Evolutionary conservation across 2,888 invertebrate species (phyloP).

Genomic region (Volucella inanis): DNA sequence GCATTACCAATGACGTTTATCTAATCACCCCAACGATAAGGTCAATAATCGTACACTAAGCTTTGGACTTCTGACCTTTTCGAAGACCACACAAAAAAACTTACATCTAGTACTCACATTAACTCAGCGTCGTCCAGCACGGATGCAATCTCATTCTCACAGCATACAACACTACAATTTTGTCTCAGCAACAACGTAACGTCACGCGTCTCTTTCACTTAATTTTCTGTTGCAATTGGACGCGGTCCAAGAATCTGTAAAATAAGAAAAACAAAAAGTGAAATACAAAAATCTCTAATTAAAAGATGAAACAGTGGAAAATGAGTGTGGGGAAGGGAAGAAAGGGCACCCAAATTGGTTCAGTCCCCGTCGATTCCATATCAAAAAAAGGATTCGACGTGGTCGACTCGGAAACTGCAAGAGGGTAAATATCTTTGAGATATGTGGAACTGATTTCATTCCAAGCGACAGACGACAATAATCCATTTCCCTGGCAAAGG

Average conservation of each 20-base stretch:
- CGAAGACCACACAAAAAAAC: background rate
- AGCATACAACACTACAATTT: slow-evolving; percentile 35
- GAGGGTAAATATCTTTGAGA: slow-evolving; percentile 14
- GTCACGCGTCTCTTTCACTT: slow-evolving; percentile 73
- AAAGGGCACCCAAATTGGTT: slow-evolving; percentile 35
- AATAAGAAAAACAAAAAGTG: slow-evolving; percentile 25
- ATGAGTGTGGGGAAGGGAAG: slow-evolving; percentile 6
- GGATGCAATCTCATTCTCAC: slow-evolving; percentile 52
- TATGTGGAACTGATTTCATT: slow-evolving; percentile 35
- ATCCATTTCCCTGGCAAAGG: slow-evolving; percentile 50
- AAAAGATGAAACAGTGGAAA: slow-evolving; percentile 54
- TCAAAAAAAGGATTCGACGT: slow-evolving; percentile 50
- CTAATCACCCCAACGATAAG: slow-evolving; percentile 3
- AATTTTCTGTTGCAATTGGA: slow-evolving; percentile 72
- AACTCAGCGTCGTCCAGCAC: slow-evolving; percentile 51
- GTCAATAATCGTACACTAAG: slow-evolving; percentile 11
- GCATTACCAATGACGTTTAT: slow-evolving; percentile 10
- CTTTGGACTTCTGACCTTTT: slow-evolving; percentile 44
- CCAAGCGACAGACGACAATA: slow-evolving; percentile 40
- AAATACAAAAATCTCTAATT: slow-evolving; percentile 61
- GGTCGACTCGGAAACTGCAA: slow-evolving; percentile 39
- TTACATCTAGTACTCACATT: slow-evolving; percentile 44
- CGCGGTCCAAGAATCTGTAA: slow-evolving; percentile 68
- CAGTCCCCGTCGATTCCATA: slow-evolving; percentile 15
- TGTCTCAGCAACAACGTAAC: slow-evolving; percentile 62